Evolutionary conservation across 2,113 vertebrate species (phyloP), one percentile per base, ranked within the genome.

Genomic region (Daboia siamensis): DNA sequence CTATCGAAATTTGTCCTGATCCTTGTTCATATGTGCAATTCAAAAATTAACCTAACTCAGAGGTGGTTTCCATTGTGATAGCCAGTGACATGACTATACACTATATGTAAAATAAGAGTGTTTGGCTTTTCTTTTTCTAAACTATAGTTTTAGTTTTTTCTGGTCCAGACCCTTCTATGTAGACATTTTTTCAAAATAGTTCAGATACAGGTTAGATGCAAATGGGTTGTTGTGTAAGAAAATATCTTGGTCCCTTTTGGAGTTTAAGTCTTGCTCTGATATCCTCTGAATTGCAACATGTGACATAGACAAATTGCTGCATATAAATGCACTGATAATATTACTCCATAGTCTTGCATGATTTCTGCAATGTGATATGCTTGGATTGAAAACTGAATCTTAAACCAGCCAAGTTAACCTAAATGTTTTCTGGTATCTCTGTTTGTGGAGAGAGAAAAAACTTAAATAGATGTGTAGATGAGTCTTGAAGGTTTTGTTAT

Each of bases 301-400:
- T 88, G 7, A 54, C 17, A 29, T 74, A 24, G 3, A 55, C 55
- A 87, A 55, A 92, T 74, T 74, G 51, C 59, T 88, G 33, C 46
- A 5, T 29, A n/a, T 24, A 21, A 39, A 69, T 87, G 48, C 12
- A 39, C 3, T 9, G 33, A 74, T 23, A 54, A 54, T 17, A 56
- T 86, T 21, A 33, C 39, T 17, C 23, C 24, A 46, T 21, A 74
- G 56, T 24, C 56, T 56, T 88, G n/a, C 17, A 29, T 88, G 55
- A 46, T n/a, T 23, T n/a, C 33, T 54, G 24, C 24, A 44, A 55
- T 23, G 48, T 90, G n/a, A 52, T 90, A 21, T 33, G 26, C 29
- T 84, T 86, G 10, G 61, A 57, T 86, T 92, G 29, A 90, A 89
- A 86, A 13, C 61, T 61, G 33, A 92, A 89, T 92, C 87, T 89